Conservation (phyloP, 2,797 vertebrate species). For the Melanotaenia trifasciata region DNA sequence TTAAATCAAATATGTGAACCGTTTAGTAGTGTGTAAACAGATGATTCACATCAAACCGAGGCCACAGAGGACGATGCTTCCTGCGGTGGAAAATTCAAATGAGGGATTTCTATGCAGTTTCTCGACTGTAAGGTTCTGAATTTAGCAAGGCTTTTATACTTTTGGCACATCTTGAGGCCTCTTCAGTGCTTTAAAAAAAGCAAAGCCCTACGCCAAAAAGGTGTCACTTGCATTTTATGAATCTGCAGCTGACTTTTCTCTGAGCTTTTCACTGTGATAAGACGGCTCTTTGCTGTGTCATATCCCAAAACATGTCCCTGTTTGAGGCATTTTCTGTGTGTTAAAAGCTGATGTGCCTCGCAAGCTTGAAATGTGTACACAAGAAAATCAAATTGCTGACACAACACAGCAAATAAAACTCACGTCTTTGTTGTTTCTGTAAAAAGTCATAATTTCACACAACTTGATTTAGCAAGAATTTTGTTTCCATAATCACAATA, state of each 20-base stretch:
- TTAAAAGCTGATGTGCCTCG: conserved; percentile 22
- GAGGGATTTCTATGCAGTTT: conserved; percentile 15
- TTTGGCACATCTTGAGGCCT: conserved; percentile 36
- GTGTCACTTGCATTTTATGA: conserved; percentile 58
- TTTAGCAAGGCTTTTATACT: conserved; percentile 26
- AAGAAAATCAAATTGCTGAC: conserved; percentile 26
- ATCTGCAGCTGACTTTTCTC: conserved; percentile 53
- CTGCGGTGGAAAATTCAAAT: conserved; percentile 39
- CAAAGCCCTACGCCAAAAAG: conserved; percentile 54
- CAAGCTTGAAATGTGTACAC: conserved; percentile 11
- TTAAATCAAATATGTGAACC: conserved; percentile 27
- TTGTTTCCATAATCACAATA: neutral
- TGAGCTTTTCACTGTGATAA: conserved; percentile 49
- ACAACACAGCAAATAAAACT: conserved; percentile 15
- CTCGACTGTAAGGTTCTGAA: conserved; percentile 27
- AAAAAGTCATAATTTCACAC: conserved; percentile 28
- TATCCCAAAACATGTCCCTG: conserved; percentile 40
- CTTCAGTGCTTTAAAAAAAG: conserved; percentile 58
- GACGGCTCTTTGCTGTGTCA: conserved; percentile 28
- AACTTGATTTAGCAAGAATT: conserved; percentile 6
- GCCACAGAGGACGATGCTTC: conserved; percentile 31
- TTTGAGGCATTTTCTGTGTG: conserved; percentile 45
- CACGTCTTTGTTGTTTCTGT: neutral
- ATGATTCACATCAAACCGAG: conserved; percentile 33
- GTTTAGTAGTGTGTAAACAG: conserved; percentile 40